phyloP scores from a whole-genome alignment of 2,113 vertebrate genomes.

The Blennius ocellaris region DNA sequence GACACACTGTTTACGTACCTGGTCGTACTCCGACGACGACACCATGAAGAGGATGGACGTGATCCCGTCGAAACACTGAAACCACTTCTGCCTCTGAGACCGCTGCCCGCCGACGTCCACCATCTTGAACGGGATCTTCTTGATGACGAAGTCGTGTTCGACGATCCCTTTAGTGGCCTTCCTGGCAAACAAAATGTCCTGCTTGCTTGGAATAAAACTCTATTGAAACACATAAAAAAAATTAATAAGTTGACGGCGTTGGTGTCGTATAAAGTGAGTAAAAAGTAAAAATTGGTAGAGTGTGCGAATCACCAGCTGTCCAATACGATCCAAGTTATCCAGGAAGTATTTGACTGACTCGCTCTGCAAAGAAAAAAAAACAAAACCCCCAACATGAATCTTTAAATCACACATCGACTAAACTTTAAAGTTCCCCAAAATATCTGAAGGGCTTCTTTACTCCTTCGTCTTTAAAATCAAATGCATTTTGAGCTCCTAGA shows the following conservation, averaged over 20 bases:
- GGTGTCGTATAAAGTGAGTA: too few species aligned
- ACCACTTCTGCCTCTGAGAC: slow-evolving; percentile 98
- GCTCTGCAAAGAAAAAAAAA: slow-evolving; percentile 83
- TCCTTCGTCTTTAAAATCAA: slow-evolving; percentile 24
- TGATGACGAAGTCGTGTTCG: slow-evolving; percentile 97
- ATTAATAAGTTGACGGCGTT: too few species aligned
- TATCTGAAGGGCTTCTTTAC: slow-evolving; percentile 8
- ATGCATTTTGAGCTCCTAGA: not conserved
- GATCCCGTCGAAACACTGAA: slow-evolving; percentile 98
- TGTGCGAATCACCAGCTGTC: slow-evolving; percentile 91
- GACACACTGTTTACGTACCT: slow-evolving; percentile 65
- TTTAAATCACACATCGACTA: slow-evolving; percentile 13
- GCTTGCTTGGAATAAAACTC: slow-evolving; percentile 93
- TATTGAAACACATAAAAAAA: too few species aligned
- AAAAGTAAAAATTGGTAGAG: too few species aligned
- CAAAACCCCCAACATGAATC: not conserved
- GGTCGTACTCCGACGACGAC: slow-evolving; percentile 95
- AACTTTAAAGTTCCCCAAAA: not conserved
- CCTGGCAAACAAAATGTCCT: slow-evolving; percentile 95
- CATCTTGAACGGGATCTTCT: slow-evolving; percentile 99
- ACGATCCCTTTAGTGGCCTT: slow-evolving; percentile 98
- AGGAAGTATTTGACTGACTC: slow-evolving; percentile 98
- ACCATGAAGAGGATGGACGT: slow-evolving; percentile 98
- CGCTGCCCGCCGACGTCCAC: slow-evolving; percentile 97
- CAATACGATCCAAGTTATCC: slow-evolving; percentile 97